Percentiles rank a stretch among this genome's conserved stretches.
phyloP scores from a whole-genome alignment of 2,888 invertebrate genomes.

The Nomada ferruginata region DNA sequence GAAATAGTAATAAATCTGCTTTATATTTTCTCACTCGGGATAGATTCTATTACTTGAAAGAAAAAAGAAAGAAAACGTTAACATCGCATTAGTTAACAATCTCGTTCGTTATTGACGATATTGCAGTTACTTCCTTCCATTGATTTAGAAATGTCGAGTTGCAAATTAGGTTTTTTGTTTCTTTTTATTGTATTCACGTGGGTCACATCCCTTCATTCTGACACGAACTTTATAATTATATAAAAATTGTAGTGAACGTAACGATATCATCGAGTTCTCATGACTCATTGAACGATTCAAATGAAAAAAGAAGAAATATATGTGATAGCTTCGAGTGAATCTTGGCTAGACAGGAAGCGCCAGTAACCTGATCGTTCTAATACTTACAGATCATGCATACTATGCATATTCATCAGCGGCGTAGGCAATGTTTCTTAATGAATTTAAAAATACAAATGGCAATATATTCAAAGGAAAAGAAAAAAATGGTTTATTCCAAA shows the following conservation, averaged over 20 bases:
- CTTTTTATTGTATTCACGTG: conserved; percentile 10
- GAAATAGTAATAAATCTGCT: conserved; percentile 45
- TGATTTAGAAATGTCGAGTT: conserved; percentile 43
- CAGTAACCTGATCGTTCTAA: conserved; percentile 27
- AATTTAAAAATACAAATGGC: conserved; percentile 31
- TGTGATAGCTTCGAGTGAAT: conserved; percentile 29
- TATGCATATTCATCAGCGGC: conserved; percentile 20
- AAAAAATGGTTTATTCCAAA: conserved; percentile 7
- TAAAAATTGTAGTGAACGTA: neutral
- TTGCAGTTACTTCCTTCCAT: conserved; percentile 33
- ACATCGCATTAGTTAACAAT: neutral
- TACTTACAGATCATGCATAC: conserved; percentile 2
- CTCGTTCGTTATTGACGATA: conserved; percentile 9
- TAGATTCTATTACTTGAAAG: conserved; percentile 35
- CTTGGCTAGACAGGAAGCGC: conserved; percentile 39
- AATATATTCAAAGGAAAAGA: neutral
- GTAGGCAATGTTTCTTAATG: conserved; percentile 20
- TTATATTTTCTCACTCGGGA: conserved; percentile 65
- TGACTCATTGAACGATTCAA: conserved; percentile 23
- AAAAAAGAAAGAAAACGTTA: neutral
- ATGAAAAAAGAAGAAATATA: conserved; percentile 14
- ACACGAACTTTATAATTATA: conserved; percentile 10
- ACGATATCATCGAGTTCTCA: conserved; percentile 18
- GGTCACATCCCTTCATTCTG: neutral
- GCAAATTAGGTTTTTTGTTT: conserved; percentile 23